Conservation (phyloP, 2,113 vertebrate genomes). For the Solenodon paradoxus region DNA sequence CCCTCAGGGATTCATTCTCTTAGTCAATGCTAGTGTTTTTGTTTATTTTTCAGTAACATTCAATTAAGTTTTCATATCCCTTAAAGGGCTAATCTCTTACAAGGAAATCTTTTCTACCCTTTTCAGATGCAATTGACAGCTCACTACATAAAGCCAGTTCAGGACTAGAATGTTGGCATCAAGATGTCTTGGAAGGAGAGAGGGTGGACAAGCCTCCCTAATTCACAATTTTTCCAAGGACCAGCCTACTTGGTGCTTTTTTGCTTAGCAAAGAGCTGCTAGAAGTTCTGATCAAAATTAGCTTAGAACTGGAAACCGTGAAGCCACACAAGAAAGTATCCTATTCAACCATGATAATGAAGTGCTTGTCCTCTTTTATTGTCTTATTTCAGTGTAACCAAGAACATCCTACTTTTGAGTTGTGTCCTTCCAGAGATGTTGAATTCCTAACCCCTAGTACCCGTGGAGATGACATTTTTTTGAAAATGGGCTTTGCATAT, state of each 20-base stretch:
- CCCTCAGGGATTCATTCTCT: neutral
- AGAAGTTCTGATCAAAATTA: slow-evolving; percentile 2
- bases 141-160: neutral
- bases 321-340: neutral
- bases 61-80: neutral
- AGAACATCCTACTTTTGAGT: neutral
- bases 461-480: neutral
- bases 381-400: neutral
- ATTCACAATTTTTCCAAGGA: slow-evolving; percentile 7
- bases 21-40: neutral
- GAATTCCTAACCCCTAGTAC: neutral
- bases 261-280: neutral
- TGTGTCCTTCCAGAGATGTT: neutral
- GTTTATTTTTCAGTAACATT: neutral
- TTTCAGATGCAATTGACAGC: neutral
- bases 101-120: neutral
- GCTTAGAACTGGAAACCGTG: neutral
- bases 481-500: neutral
- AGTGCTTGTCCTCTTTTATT: neutral
- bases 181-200: slow-evolving; percentile 1
- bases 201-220: neutral
- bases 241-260: neutral
- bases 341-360: neutral
- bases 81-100: neutral
- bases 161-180: neutral